Base-by-base conservation (phyloP, 2,113 vertebrate species). In the Otolemur garnettii region DNA sequence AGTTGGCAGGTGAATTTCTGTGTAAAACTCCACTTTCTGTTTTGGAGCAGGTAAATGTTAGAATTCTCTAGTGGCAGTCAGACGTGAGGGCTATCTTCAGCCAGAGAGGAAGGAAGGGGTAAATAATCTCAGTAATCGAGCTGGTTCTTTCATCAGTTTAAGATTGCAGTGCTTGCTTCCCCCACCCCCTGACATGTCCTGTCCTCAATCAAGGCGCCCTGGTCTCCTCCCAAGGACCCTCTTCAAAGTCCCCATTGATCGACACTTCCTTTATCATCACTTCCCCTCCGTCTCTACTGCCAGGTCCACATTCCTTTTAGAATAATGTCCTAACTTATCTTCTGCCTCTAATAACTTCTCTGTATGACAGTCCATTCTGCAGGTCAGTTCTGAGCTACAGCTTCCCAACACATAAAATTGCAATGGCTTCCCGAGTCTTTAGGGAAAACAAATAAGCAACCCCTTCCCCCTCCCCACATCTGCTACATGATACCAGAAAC, bases 1-100 rank as follows among this genome's bases (percentile, higher is more conserved):
- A 69, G 59, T 59, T 87, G 77, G 72, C 82, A 95, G 92, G 82
- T 68, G 69, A 71, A 82, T 86, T 90, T 95, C 82, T 93, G 50
- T 5, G 15, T 92, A 90, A 90, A 91, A 93, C 88, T 77, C 83
- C 6, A 45, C 72, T 85, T 88, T 80, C 82, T 78, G 42, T 78
- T 90, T 92, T 45, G 78, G 78, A 59, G 64, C 38, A 83, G 83
- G 77, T 21, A 84, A 74, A 88, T 68, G 72, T 80, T 71, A 66
- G 94, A 66, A 62, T 42, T 72, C 28, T 84, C 55, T 55, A 33
- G 87, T 53, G 28, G 72, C 55, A 53, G 57, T 22, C 30, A 35
- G 62, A 30, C 7, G 19, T 55, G 62, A 82, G 19, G 53, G 57
- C 3, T 50, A 5, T 35, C 28, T 91, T 78, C 60, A 69, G 60